A percentile compares a stretch with the other conserved stretches of the same genome.
phyloP scores from a whole-genome alignment of 2,888 invertebrate species.

The Nebria brevicollis region DNA sequence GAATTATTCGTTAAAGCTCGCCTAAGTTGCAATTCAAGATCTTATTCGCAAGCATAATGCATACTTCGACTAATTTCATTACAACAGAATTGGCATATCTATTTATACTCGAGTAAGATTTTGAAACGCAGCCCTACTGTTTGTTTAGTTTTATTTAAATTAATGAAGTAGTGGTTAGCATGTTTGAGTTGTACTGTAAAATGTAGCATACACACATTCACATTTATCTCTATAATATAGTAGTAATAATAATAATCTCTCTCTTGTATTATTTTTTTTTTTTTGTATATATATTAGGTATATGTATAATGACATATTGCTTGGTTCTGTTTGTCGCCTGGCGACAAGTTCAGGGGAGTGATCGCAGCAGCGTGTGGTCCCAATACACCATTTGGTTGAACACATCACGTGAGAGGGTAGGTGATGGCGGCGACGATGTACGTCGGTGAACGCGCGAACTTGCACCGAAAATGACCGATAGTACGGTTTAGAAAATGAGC shows the following conservation, averaged over 20 bases:
- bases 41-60: too few relatives aligned
- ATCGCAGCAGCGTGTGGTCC: slow-evolving; percentile 40
- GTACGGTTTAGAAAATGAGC: not conserved
- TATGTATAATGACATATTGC: slow-evolving; percentile 33
- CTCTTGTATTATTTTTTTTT: not conserved
- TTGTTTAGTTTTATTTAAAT: too few relatives aligned
- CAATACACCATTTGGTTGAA: slow-evolving; percentile 44
- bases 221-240: slow-evolving; percentile 12
- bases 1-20: too few relatives aligned
- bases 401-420: slow-evolving; percentile 41
- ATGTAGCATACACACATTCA: slow-evolving; percentile 19
- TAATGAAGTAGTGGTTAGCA: not conserved
- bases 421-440: slow-evolving; percentile 24
- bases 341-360: slow-evolving; percentile 22
- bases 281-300: slow-evolving; percentile 18
- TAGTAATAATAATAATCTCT: slow-evolving; percentile 19
- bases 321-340: slow-evolving; percentile 30
- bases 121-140: too few relatives aligned
- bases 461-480: slow-evolving; percentile 13
- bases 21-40: too few relatives aligned
- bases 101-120: too few relatives aligned
- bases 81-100: too few relatives aligned
- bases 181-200: not conserved
- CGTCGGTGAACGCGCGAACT: slow-evolving; percentile 4
- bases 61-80: too few relatives aligned